Base-by-base conservation (phyloP, 2,797 vertebrate species). In the Clamator glandarius region DNA sequence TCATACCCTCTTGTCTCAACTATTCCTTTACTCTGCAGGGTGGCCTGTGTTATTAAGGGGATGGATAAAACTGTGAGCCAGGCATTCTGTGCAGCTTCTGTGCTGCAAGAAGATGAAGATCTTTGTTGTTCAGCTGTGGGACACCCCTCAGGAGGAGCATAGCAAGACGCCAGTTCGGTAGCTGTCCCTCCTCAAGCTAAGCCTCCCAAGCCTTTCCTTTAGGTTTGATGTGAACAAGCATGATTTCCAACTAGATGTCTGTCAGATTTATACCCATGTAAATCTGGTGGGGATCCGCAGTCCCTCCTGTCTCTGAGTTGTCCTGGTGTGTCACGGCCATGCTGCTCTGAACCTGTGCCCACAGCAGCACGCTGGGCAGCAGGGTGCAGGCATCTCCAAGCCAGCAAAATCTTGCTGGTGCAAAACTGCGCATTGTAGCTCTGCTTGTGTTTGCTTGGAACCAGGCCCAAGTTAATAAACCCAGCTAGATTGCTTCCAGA, bases 391-490 rank as follows among this genome's bases (percentile, higher is more conserved):
- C 72, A 67, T 6, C 82, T 54, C 33, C 0, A 3, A 82, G 79
- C 70, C 67, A 59, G 72, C 8, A 36, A 61, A 39, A 84, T 24
- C 67, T 90, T 0, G 5, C 63, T 88, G 55, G 25, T 85, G 84
- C 61, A 80, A 89, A 93, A 87, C 89, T 83, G 84, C 17, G 4
- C 72, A 67, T 77, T 3, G 0, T 28, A 59, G 79, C 91, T 93
- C 79, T 81, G 84, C 64, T 91, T 66, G 87, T 6, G 1, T 76
- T 94, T 1, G 18, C 75, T 66, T 94, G 94, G 91, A 91, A 75
- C 12, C n/a, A 62, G 84, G 89, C 94, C 96, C 92, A 83, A 85
- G 89, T 87, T 93, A 92, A 87, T 96, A 96, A 94, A 94, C 79
- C 76, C 66, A 28, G 51, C 68, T 54, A 77, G 92, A 94, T 95